Base-by-base conservation (phyloP, 2,113 vertebrate species). In the Petaurus breviceps region DNA sequence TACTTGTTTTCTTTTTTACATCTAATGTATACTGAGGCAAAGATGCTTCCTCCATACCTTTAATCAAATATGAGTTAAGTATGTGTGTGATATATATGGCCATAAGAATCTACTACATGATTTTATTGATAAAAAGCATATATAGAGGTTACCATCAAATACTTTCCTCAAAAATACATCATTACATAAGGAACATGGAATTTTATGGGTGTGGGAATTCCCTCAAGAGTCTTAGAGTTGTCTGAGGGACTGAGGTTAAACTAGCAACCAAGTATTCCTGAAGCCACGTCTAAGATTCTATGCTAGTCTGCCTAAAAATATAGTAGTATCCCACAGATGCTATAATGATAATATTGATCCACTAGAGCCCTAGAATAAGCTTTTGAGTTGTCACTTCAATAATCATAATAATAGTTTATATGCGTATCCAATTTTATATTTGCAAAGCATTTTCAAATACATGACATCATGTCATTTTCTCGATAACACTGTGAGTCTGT, bases 1-100 rank as follows among this genome's bases (percentile, higher is more conserved):
- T 53, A 22, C 52, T 89, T 49, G 47, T 49, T 49, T 95, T 91
- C 68, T 95, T 91, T 84, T 89, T 37, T n/a, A 92, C 61, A 92
- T 96, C 49, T 89, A 94, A 89, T 68, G 37, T 24, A 47, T 7
- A 0, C 52, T 84, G 61, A 50, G 51, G 47, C 47, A 68, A 25
- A 51, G 4, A 28, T 26, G 37, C 93, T 91, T 95, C 90, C 61
- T 91, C 77, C 46, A 91, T 51, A 97, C 8, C 28, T 37, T 47
- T 28, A 77, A 93, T 22, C 54, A 92, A 93, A 94, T 37, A 31
- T 2, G 49, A 54, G 92, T 95, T 55, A 94, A 54, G 43, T 90
- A 0, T 90, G 37, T 89, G 46, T 24, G 84, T 46, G 54, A 16
- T 92, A 31, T 61, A 43, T 2, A 25, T 12, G 91, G 95, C 57